Percentiles rank a stretch among this genome's conserved stretches.
These are phyloP conservation scores for Monopis laevigella DNA, from an alignment of 2,888 invertebrate genomes.

Conservation along the genomic window DNA sequence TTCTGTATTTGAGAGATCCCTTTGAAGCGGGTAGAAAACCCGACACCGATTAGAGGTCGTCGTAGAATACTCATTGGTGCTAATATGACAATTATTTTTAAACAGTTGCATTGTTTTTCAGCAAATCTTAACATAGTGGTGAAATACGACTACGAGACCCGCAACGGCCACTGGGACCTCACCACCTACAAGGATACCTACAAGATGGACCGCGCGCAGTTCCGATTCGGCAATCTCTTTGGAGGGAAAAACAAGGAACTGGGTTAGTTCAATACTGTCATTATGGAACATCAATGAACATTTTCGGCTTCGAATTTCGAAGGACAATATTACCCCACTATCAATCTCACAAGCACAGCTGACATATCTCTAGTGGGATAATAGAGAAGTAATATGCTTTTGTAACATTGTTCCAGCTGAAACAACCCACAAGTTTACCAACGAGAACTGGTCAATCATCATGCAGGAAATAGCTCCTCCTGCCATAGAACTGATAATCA, in stretches of 20 bases:
- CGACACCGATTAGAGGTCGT: no score
- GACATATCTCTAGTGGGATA: no score
- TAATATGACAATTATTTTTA: no score
- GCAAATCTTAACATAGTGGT: slow-evolving; percentile 55
- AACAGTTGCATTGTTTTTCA: slow-evolving; percentile 21
- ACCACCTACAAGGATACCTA: slow-evolving; percentile 48
- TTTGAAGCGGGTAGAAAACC: no score
- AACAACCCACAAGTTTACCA: slow-evolving; percentile 48
- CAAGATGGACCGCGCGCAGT: slow-evolving; percentile 54
- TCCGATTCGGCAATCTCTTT: slow-evolving; percentile 58
- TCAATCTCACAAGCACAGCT: slow-evolving; percentile 16
- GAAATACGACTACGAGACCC: slow-evolving; percentile 47
- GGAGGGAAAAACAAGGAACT: slow-evolving; percentile 48
- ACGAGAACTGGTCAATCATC: slow-evolving; percentile 54
- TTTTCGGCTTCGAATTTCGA: neutral
- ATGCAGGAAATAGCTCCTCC: slow-evolving; percentile 58
- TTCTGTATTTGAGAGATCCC: no score
- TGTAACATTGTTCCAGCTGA: slow-evolving; percentile 45
- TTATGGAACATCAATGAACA: no score
- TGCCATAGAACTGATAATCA: slow-evolving; percentile 46
- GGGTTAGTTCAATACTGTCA: slow-evolving; percentile 35
- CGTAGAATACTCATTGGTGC: no score
- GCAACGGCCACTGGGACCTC: slow-evolving; percentile 46
- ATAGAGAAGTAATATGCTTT: no score
- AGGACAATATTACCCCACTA: neutral